Evolutionary conservation across 2,797 vertebrate species (phyloP).

Genomic region (Potorous gilbertii): DNA sequence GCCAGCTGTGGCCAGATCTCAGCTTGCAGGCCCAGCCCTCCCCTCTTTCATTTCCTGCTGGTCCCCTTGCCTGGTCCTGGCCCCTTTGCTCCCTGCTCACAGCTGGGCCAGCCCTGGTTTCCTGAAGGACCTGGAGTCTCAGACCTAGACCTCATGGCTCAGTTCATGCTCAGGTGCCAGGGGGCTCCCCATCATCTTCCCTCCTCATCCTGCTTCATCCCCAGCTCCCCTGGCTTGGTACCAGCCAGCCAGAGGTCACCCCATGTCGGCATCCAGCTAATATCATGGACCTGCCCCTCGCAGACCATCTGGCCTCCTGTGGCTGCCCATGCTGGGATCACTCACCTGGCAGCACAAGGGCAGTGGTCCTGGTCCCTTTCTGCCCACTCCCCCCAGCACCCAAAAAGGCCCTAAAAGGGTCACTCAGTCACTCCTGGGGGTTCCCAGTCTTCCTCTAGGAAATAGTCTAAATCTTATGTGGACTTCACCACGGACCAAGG

Average conservation of each 20-base stretch:
- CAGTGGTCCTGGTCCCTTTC: background rate
- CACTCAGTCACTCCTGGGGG: background rate
- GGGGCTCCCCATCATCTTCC: background rate
- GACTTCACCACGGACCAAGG: no score
- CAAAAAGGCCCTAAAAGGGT: background rate
- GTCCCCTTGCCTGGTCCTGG: background rate
- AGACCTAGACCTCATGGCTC: no score
- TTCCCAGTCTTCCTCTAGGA: background rate
- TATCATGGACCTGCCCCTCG: background rate
- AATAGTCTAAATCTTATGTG: background rate
- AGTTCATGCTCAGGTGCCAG: no score
- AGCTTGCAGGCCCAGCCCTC: background rate
- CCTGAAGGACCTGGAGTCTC: no score
- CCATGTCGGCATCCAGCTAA: fast-evolving
- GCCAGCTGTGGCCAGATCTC: background rate
- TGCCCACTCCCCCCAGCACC: background rate
- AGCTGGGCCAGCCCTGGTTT: background rate
- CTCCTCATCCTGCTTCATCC: background rate
- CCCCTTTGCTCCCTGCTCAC: fast-evolving
- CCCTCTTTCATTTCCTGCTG: fast-evolving
- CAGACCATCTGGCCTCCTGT: background rate
- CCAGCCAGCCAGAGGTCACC: background rate
- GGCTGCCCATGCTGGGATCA: background rate
- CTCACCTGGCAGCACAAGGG: background rate
- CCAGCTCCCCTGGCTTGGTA: background rate